A percentile compares a stretch with the other conserved stretches of the same genome.
These are phyloP conservation scores for Macaca nemestrina DNA, from an alignment of 2,113 vertebrate genomes.

Conservation along the genomic window DNA sequence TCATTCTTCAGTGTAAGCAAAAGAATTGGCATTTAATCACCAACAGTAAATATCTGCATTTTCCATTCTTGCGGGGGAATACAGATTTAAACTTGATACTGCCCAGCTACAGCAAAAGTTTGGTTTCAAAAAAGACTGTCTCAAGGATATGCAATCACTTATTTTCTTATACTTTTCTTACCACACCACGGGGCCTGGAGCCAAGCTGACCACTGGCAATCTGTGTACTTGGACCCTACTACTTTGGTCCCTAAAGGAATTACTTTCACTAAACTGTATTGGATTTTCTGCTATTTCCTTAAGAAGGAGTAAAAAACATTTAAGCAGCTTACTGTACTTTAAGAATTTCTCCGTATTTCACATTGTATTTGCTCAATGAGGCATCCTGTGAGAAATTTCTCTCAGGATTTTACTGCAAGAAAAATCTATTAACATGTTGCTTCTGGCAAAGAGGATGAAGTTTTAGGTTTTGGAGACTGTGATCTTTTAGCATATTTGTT, in stretches of 20 bases:
- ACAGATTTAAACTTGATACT: not conserved
- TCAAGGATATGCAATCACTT: not conserved
- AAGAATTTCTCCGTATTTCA: not conserved
- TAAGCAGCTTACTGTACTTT: not conserved
- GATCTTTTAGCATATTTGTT: not conserved
- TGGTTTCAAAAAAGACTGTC: constrained; percentile 18
- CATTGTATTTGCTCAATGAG: not conserved
- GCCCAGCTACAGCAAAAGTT: constrained; percentile 1
- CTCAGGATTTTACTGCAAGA: not conserved
- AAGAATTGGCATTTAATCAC: not conserved
- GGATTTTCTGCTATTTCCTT: constrained; percentile 17
- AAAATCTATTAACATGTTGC: not conserved
- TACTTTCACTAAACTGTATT: not conserved
- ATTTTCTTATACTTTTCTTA: not conserved
- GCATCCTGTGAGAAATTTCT: not conserved
- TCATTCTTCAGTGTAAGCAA: not conserved
- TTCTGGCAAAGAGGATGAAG: not conserved
- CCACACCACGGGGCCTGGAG: not conserved
- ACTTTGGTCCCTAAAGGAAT: not conserved
- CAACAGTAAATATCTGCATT: not conserved
- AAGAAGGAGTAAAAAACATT: not conserved
- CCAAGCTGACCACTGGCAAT: not conserved
- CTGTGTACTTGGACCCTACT: not conserved
- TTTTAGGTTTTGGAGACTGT: not conserved
- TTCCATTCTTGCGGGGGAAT: not conserved